Evolutionary conservation across 2,113 vertebrate genomes (phyloP).

Genomic region (Cyphomyrus plagiostoma): DNA sequence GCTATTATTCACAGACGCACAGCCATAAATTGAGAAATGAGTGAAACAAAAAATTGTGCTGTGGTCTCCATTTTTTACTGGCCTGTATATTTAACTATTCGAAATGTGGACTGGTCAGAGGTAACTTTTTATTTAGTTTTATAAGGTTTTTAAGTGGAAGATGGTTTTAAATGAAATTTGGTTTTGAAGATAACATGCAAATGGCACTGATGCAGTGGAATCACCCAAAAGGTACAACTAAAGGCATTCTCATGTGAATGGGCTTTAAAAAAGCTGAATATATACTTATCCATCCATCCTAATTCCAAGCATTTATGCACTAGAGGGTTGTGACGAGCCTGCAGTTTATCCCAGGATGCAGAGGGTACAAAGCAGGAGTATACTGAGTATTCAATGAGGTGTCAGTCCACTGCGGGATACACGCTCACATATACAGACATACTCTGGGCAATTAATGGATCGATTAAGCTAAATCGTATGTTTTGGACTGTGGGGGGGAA

Average conservation of each 20-base stretch:
- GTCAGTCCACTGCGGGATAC: neutral
- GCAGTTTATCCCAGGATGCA: neutral
- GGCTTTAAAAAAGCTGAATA: neutral
- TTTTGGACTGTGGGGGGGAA: neutral
- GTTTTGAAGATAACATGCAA: too few relatives aligned
- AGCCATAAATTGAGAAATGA: too few relatives aligned
- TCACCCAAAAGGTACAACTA: neutral
- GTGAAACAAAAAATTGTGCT: too few relatives aligned
- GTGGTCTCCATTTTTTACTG: too few relatives aligned
- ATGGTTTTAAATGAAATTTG: too few relatives aligned
- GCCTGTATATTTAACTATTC: too few relatives aligned
- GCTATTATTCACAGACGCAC: too few relatives aligned
- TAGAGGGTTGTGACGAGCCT: neutral
- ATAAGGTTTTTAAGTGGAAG: too few relatives aligned
- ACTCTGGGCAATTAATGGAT: neutral
- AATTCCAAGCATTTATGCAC: neutral
- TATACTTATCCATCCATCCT: neutral
- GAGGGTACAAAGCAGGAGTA: neutral
- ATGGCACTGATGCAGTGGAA: too few relatives aligned
- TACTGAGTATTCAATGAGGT: neutral
- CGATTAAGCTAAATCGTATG: neutral
- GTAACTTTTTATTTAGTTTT: too few relatives aligned
- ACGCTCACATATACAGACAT: neutral
- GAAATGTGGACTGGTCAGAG: too few relatives aligned
- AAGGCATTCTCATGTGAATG: neutral